phyloP scores from a whole-genome alignment of 2,797 vertebrate species.

The Mionectes olivaceus region DNA sequence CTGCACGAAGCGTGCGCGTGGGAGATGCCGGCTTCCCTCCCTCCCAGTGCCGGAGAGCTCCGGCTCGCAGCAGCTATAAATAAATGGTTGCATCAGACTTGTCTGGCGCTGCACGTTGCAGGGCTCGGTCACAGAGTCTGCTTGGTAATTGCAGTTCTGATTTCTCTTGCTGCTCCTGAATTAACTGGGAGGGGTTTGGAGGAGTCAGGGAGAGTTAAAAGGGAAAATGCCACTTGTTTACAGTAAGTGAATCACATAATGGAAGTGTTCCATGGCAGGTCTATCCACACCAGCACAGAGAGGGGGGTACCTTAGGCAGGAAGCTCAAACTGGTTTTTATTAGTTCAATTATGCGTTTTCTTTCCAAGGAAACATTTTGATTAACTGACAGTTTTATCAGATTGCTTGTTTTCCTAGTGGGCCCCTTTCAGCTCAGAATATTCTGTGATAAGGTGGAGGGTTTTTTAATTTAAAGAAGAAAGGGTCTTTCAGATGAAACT shows the following conservation, averaged over 20 bases:
- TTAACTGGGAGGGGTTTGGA: slow-evolving; percentile 62
- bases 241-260: slow-evolving; percentile 10
- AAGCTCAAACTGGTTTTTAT: background rate
- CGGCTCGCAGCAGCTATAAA: background rate
- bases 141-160: slow-evolving; percentile 48
- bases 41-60: background rate
- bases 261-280: background rate
- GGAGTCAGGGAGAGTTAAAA: slow-evolving; percentile 59
- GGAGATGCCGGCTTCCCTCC: background rate
- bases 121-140: slow-evolving; percentile 32
- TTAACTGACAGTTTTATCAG: background rate
- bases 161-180: slow-evolving; percentile 44
- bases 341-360: background rate
- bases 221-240: slow-evolving; percentile 62
- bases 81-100: slow-evolving; percentile 27
- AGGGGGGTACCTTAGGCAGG: background rate
- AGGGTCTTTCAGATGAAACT: background rate
- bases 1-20: accelerated
- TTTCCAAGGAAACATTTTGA: background rate
- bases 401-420: background rate
- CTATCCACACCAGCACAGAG: background rate
- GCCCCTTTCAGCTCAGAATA: background rate
- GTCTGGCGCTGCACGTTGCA: background rate
- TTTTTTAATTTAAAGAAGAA: background rate
- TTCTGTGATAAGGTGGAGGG: background rate